These are phyloP conservation scores for Podabrus alpinus DNA, from an alignment of 2,888 invertebrate genomes.

Conservation along the genomic window DNA sequence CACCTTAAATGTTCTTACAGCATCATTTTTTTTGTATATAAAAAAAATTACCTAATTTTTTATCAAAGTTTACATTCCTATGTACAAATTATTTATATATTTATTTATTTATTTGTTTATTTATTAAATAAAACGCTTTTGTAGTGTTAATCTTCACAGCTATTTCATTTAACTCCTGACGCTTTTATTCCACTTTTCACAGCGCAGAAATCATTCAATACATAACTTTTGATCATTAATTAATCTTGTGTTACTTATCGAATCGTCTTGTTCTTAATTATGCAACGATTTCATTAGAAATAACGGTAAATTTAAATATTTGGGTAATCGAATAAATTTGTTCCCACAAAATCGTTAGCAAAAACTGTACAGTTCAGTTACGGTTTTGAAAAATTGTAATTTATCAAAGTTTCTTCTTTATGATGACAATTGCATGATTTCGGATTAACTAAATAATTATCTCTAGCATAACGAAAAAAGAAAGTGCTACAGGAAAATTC, in stretches of 20 bases:
- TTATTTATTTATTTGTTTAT: constrained; percentile 2
- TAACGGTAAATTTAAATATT: not conserved
- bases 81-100: not conserved
- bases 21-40: not conserved
- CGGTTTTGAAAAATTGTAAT: not conserved
- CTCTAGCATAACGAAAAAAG: not conserved
- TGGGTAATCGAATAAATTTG: not conserved
- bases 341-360: not conserved
- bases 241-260: not conserved
- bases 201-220: not conserved
- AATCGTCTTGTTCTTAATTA: not conserved
- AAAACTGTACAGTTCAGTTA: not conserved
- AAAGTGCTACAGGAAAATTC: not conserved
- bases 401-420: not conserved
- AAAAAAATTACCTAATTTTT: not conserved
- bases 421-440: not conserved
- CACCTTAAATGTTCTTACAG: not conserved
- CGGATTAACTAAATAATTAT: not conserved
- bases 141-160: not conserved
- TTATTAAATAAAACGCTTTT: not conserved
- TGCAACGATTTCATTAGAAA: not conserved
- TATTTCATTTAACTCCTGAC: not conserved
- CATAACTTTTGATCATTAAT: not conserved
- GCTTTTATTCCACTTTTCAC: not conserved
- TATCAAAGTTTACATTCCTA: not conserved